Conservation (phyloP, 2,113 vertebrate species). For the Nestor notabilis region DNA sequence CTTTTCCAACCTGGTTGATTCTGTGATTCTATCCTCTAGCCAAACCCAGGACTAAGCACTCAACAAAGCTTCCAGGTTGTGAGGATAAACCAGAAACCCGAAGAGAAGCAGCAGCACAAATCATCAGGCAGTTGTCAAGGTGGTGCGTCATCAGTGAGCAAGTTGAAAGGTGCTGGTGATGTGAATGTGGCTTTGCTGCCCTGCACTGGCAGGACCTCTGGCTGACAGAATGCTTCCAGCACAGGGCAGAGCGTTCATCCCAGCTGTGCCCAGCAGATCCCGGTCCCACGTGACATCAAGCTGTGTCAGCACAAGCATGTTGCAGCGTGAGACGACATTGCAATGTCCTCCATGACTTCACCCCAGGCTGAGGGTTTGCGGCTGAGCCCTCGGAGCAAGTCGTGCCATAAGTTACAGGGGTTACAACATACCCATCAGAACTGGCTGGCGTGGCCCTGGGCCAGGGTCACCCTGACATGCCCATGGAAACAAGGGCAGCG, state of each 20-base stretch:
- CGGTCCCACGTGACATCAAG: background rate
- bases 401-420: background rate
- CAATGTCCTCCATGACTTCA: background rate
- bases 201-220: background rate
- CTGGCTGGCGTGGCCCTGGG: rapidly evolving
- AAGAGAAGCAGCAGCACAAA: background rate
- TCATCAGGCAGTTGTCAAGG: background rate
- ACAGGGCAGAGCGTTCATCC: background rate
- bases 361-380: background rate
- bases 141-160: background rate
- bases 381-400: background rate
- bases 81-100: background rate
- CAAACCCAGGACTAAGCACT: background rate
- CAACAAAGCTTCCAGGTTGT: rapidly evolving
- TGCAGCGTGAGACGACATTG: background rate
- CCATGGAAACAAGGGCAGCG: background rate
- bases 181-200: background rate
- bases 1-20: background rate
- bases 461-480: background rate
- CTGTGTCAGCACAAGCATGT: slow-evolving; percentile 39
- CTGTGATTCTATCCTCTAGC: background rate
- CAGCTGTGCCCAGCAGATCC: background rate
- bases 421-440: background rate
- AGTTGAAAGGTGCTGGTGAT: background rate
- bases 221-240: background rate